These are phyloP conservation scores for Poeciliopsis retropinna DNA, from an alignment of 2,113 vertebrate genomes.

Conservation along the genomic window DNA sequence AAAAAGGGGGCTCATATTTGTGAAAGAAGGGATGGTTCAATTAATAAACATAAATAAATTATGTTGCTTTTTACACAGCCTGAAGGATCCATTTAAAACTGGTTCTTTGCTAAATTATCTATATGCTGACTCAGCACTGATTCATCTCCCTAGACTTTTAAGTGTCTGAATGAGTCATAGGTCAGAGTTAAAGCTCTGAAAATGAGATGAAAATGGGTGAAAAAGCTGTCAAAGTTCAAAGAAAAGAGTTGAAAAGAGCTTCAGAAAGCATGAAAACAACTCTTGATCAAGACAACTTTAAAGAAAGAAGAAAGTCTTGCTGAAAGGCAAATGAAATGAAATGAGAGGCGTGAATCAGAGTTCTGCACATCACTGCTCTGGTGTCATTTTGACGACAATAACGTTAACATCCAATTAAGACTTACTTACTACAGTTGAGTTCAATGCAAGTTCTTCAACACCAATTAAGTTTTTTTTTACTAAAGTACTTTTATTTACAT, in stretches of 20 bases:
- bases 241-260: not conserved
- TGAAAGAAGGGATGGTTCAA: not conserved
- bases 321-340: too few species aligned
- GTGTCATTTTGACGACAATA: too few species aligned
- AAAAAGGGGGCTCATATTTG: not conserved
- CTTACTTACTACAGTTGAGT: not conserved
- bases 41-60: too few species aligned
- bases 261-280: not conserved
- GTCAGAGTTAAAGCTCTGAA: not conserved
- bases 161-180: not conserved
- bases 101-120: not conserved
- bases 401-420: too few species aligned
- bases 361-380: too few species aligned
- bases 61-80: too few species aligned
- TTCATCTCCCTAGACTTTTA: not conserved
- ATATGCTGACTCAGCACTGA: not conserved
- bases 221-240: not conserved
- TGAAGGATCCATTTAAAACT: not conserved
- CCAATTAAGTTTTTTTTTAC: not conserved
- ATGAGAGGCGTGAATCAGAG: too few species aligned
- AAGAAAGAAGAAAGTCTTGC: too few species aligned
- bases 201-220: not conserved
- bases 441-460: not conserved
- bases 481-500: too few species aligned
- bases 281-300: too few species aligned